Percentiles rank a stretch among this genome's conserved stretches.
phyloP scores from a whole-genome alignment of 2,888 invertebrate genomes.

The Pardosa pseudoannulata region DNA sequence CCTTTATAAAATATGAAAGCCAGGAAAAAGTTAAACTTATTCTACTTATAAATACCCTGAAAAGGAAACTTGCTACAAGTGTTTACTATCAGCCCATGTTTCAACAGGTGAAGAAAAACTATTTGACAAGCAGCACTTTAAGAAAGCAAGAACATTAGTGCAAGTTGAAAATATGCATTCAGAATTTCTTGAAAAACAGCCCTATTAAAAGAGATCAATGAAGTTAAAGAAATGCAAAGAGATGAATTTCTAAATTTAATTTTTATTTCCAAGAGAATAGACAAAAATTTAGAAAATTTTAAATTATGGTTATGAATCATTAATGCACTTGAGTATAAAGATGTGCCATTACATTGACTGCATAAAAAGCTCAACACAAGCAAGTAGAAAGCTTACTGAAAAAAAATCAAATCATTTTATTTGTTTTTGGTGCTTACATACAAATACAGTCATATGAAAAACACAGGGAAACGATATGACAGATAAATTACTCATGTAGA shows the following conservation, averaged over 20 bases:
- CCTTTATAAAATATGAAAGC: too few relatives aligned
- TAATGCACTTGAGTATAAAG: conserved; percentile 18
- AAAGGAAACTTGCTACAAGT: too few relatives aligned
- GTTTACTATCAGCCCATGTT: too few relatives aligned
- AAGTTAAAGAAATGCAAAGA: background rate
- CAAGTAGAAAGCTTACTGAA: conserved; percentile 41
- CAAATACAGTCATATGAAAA: conserved; percentile 72
- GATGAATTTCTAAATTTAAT: conserved; percentile 3
- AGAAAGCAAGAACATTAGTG: too few relatives aligned
- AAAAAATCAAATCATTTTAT: conserved; percentile 52
- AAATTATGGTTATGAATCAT: conserved; percentile 1
- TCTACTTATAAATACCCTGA: too few relatives aligned
- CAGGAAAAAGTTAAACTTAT: too few relatives aligned
- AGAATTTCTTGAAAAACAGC: too few relatives aligned
- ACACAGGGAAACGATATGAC: conserved; percentile 70
- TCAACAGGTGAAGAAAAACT: too few relatives aligned
- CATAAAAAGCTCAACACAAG: conserved; percentile 20
- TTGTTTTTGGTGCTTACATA: conserved; percentile 71
- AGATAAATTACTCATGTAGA: conserved; percentile 69
- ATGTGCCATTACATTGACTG: conserved; percentile 9
- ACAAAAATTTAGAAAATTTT: conserved; percentile 2
- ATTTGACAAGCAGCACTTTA: too few relatives aligned
- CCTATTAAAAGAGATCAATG: too few relatives aligned
- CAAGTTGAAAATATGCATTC: too few relatives aligned
- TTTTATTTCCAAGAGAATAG: conserved; percentile 13